Evolutionary conservation across 2,888 invertebrate species (phyloP).

Genomic region (Germaria angustata): DNA sequence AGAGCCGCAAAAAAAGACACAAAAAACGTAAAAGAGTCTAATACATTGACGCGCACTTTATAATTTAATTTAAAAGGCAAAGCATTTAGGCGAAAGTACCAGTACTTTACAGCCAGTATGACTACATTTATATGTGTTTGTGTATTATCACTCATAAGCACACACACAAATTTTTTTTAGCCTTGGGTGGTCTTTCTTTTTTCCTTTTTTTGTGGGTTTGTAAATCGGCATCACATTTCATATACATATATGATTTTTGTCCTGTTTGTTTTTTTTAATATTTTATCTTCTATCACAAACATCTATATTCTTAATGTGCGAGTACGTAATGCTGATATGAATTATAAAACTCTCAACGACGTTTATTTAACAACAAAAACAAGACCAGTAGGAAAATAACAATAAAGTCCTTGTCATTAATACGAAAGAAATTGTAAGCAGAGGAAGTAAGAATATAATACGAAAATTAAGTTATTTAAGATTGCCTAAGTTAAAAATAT

Average conservation of each 20-base stretch:
- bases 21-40: background rate
- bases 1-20: too few relatives aligned
- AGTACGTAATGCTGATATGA: conserved; percentile 28
- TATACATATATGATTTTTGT: background rate
- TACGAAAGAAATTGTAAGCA: background rate
- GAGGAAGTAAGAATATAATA: too few relatives aligned
- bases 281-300: conserved; percentile 12
- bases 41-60: background rate
- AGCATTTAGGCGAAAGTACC: background rate
- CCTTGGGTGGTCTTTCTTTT: conserved; percentile 14
- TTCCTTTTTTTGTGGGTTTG: background rate
- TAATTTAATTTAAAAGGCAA: background rate
- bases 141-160: background rate
- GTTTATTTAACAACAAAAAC: conserved; percentile 24
- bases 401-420: conserved; percentile 18
- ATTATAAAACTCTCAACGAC: conserved; percentile 43
- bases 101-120: background rate
- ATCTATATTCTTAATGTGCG: conserved; percentile 35
- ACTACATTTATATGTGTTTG: background rate
- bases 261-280: background rate
- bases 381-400: background rate
- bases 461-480: too few relatives aligned
- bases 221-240: conserved; percentile 12
- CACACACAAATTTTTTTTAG: conserved; percentile 14
- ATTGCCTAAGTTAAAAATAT: too few relatives aligned